Base-by-base conservation (phyloP, 2,113 vertebrate species). In the Podiceps cristatus region DNA sequence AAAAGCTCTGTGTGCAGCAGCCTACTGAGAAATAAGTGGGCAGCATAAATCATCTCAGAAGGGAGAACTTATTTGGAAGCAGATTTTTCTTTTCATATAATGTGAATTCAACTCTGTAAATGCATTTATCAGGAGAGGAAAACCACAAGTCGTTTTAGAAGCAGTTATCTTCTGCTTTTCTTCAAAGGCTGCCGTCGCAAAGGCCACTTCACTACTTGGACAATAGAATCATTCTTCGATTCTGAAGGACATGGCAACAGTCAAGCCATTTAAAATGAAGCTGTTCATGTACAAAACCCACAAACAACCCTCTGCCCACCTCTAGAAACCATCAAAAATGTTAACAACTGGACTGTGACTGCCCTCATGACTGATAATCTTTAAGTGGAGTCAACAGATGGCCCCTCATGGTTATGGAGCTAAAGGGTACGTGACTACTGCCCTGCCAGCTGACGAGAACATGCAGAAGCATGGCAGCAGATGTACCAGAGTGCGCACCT, bases 1-100 rank as follows among this genome's bases (percentile, higher is more conserved):
- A 89, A 95, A 73, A 88, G 92, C 89, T 86, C 81, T 64, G 95
- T 24, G 90, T 64, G 83, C 89, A 85, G 95, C 84, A 88, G 81
- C 87, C 77, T 18, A 27, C 94, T 92, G 96, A 92, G 96, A 82
- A 93, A 59, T 44, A 79, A 72, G 91, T 92, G 95, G 95, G 96
- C 95, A 97, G 97, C 79, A 95, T 7, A 68, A 92, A 94, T 45
- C 91, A 91, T 86, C 91, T 60, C 85, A 10, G 85, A 49, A 80
- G 85, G 93, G 67, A 82, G 62, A 90, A 87, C 76, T 93, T 82
- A 10, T 12, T 7, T 42, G 92, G 94, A 88, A 93, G 88, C 1
- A n/a, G 76, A 74, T 87, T 95, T 56, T 55, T 11, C 73, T 94
- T 77, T 72, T 83, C 88, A 9, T 75, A 44, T 3, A 22, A 74